Evolutionary conservation across 2,888 invertebrate genomes (phyloP), one percentile per base, ranked within the genome.

Genomic region (Troides oblongomaculatus): DNA sequence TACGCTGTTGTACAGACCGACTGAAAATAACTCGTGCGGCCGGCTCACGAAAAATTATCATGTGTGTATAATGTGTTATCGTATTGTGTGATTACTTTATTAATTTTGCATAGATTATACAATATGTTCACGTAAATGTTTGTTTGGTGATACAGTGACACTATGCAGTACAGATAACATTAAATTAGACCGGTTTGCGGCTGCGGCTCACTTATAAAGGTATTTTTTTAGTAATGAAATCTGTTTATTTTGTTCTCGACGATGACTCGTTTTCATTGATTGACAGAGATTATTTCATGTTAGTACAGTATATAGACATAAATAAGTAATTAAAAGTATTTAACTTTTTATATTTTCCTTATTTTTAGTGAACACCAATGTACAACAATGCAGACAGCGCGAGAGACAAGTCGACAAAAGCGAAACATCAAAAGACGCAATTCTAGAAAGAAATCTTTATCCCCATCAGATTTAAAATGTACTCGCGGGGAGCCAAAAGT

Each of bases 381-480:
- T 79, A 78, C 82, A 76, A 88, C 83, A 78, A 93, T 93, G 93
- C 93, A 92, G 84, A 82, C 86, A 68, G 76, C 90, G 74, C 84
- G 91, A 80, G 93, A 93, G 74, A 87, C 91, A 64, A 88, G 87
- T 78, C 83, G 93, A 73, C 91, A 88, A 79, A 92, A 91, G 77
- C 81, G 93, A 70, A 87, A 84, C 77, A 92, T 89, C 78, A 93
- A 92, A 78, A 81, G 93, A 72, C 85, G 93, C 60, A 91, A 92
- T 79, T 92, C 92, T 12, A 86, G 93, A 81, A 93, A 93, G 79
- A 93, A 93, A 75, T 93, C 93, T 21, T 81, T 93, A 71, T 93
- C 93, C 8, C 93, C 93, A 57, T 92, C 92, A 21, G 90, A 91
- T 74, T 79, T 92, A 69, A 90, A 91, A 82, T 86, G 89, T 73